Evolutionary conservation across 2,797 vertebrate genomes (phyloP), one percentile per base, ranked within the genome.

Genomic region (Helicolenus hilgendorfi): DNA sequence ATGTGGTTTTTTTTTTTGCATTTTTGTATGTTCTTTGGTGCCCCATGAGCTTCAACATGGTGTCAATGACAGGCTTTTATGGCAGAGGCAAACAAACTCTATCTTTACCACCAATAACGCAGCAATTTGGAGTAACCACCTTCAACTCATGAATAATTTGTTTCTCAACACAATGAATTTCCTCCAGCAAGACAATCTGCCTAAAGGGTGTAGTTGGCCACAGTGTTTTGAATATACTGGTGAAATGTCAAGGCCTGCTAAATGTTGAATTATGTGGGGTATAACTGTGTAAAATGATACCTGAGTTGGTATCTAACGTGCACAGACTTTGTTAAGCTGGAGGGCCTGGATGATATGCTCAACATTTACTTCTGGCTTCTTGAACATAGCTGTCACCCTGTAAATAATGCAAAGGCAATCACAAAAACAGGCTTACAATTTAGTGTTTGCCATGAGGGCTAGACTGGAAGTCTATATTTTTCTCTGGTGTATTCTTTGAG

Each of bases 111-210:
- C 33, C 15, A 59, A 65, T 11, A 70, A 60, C 59, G 27, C 22
- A 59, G 53, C 75, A 70, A 77, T 82, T 18, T 78, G 45, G 7
- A 84, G 84, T 5, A 86, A 79, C 60, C 70, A 87, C 55, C 85
- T 86, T 83, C 56, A 68, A 14, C 72, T 93, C 83, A 86, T 89
- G 56, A 92, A 91, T 89, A 75, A 93, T 89, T 91, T 85, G 80
- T 86, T 80, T 81, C 70, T 79, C 60, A 15, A 65, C 55, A 45
- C 76, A 92, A 89, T 89, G 84, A 83, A 83, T 89, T 86, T 89
- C 74, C 24, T 83, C 33, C 78, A 49, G 35, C 18, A 35, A 24
- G 55, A 86, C 72, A 82, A 71, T 41, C 14, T 85, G 38, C 70
- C 77, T 64, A 24, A 27, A 77, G 84, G 41, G 62, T 31, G 58